Base-by-base conservation (phyloP, 2,888 invertebrate species). In the Galeopsomyia nigrocyanea region DNA sequence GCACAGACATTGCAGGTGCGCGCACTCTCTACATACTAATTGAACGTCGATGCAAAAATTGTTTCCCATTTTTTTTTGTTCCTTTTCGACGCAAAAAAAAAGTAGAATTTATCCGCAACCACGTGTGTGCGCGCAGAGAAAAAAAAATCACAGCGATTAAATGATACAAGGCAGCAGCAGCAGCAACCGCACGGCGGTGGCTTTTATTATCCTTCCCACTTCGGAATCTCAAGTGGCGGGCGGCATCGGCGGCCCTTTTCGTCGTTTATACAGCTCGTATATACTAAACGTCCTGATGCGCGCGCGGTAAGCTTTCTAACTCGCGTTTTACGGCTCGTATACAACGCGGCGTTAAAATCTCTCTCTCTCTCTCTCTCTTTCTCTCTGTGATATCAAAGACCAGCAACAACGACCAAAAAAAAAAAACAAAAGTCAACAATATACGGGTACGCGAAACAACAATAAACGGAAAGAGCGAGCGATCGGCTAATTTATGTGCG, bases 261-360 rank as follows among this genome's bases (percentile, higher is more conserved):
- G 39, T 39, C 39, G 7, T 39, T 39, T 39, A 39, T 39, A 10
- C 39, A 39, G 39, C 39, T 39, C 39, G 39, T 39, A 10, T 39
- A 39, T 61, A 75, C 69, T 74, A 75, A 77, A 74, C 65, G 65
- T 19, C 46, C 26, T 26, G n/a, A n/a, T n/a, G 26, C 26, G 5
- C 26, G 46, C 56, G 65, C 68, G 68, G 73, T 74, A 77, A 62
- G 64, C 72, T 72, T 75, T 73, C 73, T 71, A 71, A 68, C 61
- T 71, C 63, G 46, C 26, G 62, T 64, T 75, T 75, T 76, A 76
- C 71, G 67, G 60, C 46, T 16, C 46, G 49, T 46, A 39, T 39
- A 10, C 39, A 3, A 10, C 39, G 16, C 22, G 9, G 22, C 53
- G 19, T 9, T 53, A 53, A 53, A 19, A 53, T 49, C 7, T 26